Evolutionary conservation across 2,797 vertebrate genomes (phyloP), one percentile per base, ranked within the genome.

Genomic region (Valencia hispanica): DNA sequence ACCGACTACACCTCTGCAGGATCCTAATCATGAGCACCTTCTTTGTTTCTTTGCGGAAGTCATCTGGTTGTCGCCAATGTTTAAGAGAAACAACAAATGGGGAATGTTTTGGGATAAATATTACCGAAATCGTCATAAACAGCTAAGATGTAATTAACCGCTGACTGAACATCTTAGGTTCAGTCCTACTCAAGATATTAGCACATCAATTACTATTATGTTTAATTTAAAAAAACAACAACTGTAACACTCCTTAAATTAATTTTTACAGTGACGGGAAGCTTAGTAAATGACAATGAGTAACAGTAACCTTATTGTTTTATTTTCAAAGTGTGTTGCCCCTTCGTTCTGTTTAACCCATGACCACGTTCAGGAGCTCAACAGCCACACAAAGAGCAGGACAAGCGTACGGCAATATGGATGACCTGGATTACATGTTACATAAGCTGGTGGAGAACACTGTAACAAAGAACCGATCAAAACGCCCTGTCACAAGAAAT

Each of bases 371-470:
- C 22, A 0, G 4, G 55, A 51, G 74, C 30, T 76, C 59, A 74
- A 80, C 59, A 36, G 2, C 9, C 65, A 30, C 61, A 48, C 71
- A 74, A 71, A 77, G 66, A 39, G 63, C 59, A 74, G 63, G 76
- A 79, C 70, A 68, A 66, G 30, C 55, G 22, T 57, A 57, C 63
- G 32, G 71, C 72, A 86, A 76, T 61, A 72, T 39, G 68, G 59
- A 70, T 85, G 85, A 82, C 78, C 79, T 79, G 63, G 57, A 63
- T 84, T 75, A 76, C 59, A 50, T 75, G 78, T 87, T 83, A 76
- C 50, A 57, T 81, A 81, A 87, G 32, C 36, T 27, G 8, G 55
- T 72, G 72, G 3, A 15, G 20, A 72, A 75, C 70, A 39, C 50
- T 70, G 70, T 66, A 47, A 74, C 83, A 76, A 69, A 70, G 83